A percentile compares a stretch with the other conserved stretches of the same genome.
These are phyloP conservation scores for Clarias laeviceps DNA, from an alignment of 2,797 vertebrate species.

Conservation along the genomic window DNA sequence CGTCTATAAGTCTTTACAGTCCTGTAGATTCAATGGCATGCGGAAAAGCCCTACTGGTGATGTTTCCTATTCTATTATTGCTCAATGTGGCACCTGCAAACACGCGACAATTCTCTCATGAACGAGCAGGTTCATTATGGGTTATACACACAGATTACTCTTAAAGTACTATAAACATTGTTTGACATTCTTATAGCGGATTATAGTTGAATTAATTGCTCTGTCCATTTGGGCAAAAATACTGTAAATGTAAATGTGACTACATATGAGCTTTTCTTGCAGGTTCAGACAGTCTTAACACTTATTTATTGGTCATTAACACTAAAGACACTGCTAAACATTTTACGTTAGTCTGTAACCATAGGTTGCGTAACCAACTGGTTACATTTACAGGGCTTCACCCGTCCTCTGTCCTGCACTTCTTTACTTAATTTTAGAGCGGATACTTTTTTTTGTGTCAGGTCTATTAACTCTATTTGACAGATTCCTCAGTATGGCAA, in stretches of 20 bases:
- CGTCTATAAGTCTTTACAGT: constrained; percentile 11
- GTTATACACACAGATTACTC: neutral
- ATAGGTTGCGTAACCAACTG: neutral
- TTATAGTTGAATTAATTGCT: neutral
- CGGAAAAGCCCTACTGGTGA: neutral
- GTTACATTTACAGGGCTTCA: neutral
- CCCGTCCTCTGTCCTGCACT: neutral
- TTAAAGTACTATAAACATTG: neutral
- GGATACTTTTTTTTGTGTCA: constrained; percentile 54
- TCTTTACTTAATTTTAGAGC: constrained; percentile 24
- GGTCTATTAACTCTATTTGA: constrained; percentile 60
- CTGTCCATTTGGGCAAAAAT: neutral
- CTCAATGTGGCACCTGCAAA: neutral
- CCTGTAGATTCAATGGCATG: neutral
- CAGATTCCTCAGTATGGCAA: constrained; percentile 64
- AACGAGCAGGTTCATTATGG: neutral
- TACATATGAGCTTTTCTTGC: neutral
- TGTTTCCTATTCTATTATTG: constrained; percentile 10
- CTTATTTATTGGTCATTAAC: neutral
- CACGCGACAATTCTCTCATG: neutral
- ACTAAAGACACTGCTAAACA: neutral
- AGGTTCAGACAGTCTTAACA: constrained; percentile 1
- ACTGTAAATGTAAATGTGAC: neutral
- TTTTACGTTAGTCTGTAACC: neutral
- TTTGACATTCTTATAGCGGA: too few species aligned